A percentile compares a stretch with the other conserved stretches of the same genome.
Evolutionary conservation across 2,888 invertebrate species (phyloP).

Genomic region (Drosophila bunnanda): DNA sequence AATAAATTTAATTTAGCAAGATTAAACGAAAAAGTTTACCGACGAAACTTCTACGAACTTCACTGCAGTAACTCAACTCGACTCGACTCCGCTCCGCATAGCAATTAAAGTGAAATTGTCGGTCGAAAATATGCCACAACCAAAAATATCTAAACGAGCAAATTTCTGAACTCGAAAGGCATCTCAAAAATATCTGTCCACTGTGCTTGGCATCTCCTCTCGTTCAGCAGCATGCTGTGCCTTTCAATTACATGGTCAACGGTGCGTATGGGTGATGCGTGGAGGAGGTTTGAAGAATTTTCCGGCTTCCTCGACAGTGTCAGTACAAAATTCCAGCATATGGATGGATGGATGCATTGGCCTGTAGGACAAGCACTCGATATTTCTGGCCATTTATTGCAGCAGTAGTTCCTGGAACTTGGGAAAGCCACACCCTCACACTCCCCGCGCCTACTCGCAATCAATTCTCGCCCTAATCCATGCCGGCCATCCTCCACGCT

Average conservation of each 20-base stretch:
- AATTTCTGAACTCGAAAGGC: slow-evolving; percentile 10
- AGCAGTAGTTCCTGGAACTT: slow-evolving; percentile 28
- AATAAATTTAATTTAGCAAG: slow-evolving; percentile 15
- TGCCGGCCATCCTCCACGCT: background rate
- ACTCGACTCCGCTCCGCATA: slow-evolving; percentile 1
- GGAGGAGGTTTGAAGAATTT: slow-evolving; percentile 18
- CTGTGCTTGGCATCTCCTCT: slow-evolving; percentile 15
- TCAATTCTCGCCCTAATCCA: slow-evolving; percentile 33
- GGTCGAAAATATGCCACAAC: slow-evolving; percentile 17
- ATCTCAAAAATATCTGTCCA: slow-evolving; percentile 20
- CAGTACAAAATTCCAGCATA: slow-evolving; percentile 39
- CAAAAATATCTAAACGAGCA: slow-evolving; percentile 18
- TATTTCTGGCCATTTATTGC: slow-evolving; percentile 29
- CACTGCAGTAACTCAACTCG: slow-evolving; percentile 24
- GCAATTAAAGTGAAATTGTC: slow-evolving; percentile 7
- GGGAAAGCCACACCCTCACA: slow-evolving; percentile 20
- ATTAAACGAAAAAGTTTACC: slow-evolving; percentile 19
- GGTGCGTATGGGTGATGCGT: slow-evolving; percentile 35
- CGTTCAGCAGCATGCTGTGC: slow-evolving; percentile 22
- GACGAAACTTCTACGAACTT: slow-evolving; percentile 4
- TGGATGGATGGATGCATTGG: slow-evolving; percentile 44
- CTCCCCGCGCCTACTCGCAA: slow-evolving; percentile 24
- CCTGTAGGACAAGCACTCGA: slow-evolving; percentile 18
- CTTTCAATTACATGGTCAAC: slow-evolving; percentile 38
- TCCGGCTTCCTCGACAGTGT: slow-evolving; percentile 26